phyloP scores from a whole-genome alignment of 1,140 invertebrate species.

The Tribolium castaneum region DNA sequence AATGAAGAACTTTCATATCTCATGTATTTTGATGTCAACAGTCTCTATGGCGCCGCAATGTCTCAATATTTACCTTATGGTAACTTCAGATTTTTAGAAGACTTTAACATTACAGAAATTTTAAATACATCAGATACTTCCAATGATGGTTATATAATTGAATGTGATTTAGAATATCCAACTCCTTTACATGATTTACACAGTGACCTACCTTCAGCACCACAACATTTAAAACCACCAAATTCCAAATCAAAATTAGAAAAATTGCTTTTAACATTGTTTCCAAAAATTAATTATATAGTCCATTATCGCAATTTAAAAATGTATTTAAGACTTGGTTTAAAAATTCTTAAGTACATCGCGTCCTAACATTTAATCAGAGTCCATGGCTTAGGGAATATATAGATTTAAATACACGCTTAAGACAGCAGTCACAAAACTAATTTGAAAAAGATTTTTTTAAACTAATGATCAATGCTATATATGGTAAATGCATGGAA shows the following conservation, averaged over 20 bases:
- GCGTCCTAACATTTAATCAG: slow-evolving; percentile 67
- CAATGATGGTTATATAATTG: slow-evolving; percentile 67
- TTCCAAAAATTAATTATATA: slow-evolving; percentile 62
- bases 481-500: slow-evolving; percentile 35
- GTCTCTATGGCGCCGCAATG: slow-evolving; percentile 69
- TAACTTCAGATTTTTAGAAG: slow-evolving; percentile 64
- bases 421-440: slow-evolving; percentile 55
- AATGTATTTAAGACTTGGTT: slow-evolving; percentile 63
- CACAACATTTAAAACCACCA: slow-evolving; percentile 52
- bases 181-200: slow-evolving; percentile 66
- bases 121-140: slow-evolving; percentile 59
- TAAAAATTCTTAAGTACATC: slow-evolving; percentile 65
- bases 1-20: slow-evolving; percentile 53
- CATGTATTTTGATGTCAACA: slow-evolving; percentile 63
- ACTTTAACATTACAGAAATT: slow-evolving; percentile 56
- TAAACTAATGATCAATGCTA: slow-evolving; percentile 45
- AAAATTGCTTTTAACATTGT: slow-evolving; percentile 37
- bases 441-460: slow-evolving; percentile 63
- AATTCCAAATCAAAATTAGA: not conserved
- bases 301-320: slow-evolving; percentile 66
- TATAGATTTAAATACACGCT: slow-evolving; percentile 49
- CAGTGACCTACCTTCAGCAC: slow-evolving; percentile 55
- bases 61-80: slow-evolving; percentile 62
- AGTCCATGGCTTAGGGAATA: slow-evolving; percentile 63
- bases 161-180: slow-evolving; percentile 63